Conservation (phyloP, 1,140 invertebrate genomes). For the Drosophila orosa region DNA sequence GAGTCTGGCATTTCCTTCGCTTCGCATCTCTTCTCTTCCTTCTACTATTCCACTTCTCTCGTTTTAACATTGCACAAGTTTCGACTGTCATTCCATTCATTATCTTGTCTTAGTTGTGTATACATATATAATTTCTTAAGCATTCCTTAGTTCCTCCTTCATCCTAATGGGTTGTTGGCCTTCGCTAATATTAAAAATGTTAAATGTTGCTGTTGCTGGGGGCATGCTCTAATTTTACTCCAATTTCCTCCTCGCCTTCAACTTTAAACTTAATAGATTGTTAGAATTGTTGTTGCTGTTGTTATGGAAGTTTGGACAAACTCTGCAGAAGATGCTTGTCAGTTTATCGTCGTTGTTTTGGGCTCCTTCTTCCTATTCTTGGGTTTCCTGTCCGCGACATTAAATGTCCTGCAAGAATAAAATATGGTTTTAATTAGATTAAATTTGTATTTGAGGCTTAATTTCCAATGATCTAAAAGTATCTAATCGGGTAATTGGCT, state of each 20-base stretch:
- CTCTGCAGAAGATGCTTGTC: constrained; percentile 48
- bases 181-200: constrained; percentile 72
- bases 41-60: constrained; percentile 7
- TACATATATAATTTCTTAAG: constrained; percentile 64
- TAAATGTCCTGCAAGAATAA: constrained; percentile 74
- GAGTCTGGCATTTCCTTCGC: constrained; percentile 29
- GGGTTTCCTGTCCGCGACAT: constrained; percentile 53
- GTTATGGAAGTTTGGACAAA: constrained; percentile 74
- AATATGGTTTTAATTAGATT: not conserved
- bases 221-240: constrained; percentile 49
- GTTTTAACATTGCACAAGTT: constrained; percentile 76
- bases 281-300: constrained; percentile 68
- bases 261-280: constrained; percentile 81
- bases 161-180: constrained; percentile 36
- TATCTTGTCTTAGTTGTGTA: constrained; percentile 41
- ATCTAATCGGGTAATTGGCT: not conserved
- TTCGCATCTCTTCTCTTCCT: constrained; percentile 18
- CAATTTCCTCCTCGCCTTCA: constrained; percentile 30
- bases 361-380: constrained; percentile 39
- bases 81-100: constrained; percentile 39
- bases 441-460: not conserved
- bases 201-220: constrained; percentile 73
- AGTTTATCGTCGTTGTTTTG: constrained; percentile 74
- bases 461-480: not conserved
- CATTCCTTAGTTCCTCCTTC: constrained; percentile 59